Conservation (phyloP, 2,888 invertebrate species). For the Tetropium fuscum region DNA sequence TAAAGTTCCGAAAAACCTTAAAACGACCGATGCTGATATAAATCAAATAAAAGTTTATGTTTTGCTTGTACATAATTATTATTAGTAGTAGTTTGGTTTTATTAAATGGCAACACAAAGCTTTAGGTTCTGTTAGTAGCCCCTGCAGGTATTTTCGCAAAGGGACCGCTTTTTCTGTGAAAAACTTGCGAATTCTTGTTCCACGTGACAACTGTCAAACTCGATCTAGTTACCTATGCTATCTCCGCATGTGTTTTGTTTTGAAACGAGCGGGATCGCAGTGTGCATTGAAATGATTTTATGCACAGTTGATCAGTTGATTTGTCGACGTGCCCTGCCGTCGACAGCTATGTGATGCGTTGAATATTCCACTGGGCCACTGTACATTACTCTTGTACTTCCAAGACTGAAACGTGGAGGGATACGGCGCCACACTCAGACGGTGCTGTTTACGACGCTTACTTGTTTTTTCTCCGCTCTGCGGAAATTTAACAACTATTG, state of each 20-base stretch:
- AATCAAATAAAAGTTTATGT: no score
- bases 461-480: slow-evolving; percentile 34
- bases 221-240: slow-evolving; percentile 66
- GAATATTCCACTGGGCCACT: slow-evolving; percentile 56
- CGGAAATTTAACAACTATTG: slow-evolving; percentile 24
- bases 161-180: slow-evolving; percentile 51
- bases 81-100: no score
- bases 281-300: slow-evolving; percentile 67
- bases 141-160: slow-evolving; percentile 24
- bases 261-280: slow-evolving; percentile 66
- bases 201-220: slow-evolving; percentile 67
- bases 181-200: slow-evolving; percentile 50
- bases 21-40: no score
- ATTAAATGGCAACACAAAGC: no score
- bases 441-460: slow-evolving; percentile 60
- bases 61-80: no score
- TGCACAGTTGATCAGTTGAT: slow-evolving; percentile 60
- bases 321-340: slow-evolving; percentile 36
- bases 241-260: slow-evolving; percentile 68
- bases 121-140: no score
- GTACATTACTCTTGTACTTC: slow-evolving; percentile 63
- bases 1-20: no score
- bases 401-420: slow-evolving; percentile 58
- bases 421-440: slow-evolving; percentile 62
- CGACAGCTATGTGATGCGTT: slow-evolving; percentile 34